phyloP scores from a whole-genome alignment of 2,113 vertebrate species.

The Cyanoramphus novaezelandiae region DNA sequence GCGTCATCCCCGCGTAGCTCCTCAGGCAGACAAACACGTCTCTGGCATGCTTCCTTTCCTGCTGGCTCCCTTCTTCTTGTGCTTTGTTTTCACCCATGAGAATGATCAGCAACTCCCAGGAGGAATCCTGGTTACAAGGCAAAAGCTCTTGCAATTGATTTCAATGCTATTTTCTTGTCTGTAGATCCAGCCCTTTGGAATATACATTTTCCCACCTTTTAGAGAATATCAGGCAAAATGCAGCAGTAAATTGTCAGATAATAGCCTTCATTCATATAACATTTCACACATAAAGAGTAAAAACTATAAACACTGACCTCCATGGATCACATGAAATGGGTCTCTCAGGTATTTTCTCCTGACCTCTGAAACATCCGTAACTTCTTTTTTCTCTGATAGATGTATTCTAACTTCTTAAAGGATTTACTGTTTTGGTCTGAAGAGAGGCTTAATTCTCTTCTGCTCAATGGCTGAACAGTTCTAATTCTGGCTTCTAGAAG shows the following conservation, averaged over 20 bases:
- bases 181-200: conserved; percentile 8
- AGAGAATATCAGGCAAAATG: conserved; percentile 6
- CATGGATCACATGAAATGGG: conserved; percentile 33
- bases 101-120: conserved; percentile 4
- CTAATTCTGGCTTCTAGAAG: background rate
- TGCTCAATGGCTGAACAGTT: background rate
- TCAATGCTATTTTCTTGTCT: background rate
- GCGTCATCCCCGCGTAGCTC: background rate
- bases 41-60: background rate
- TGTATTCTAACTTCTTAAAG: conserved; percentile 14
- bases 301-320: conserved; percentile 37
- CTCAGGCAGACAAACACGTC: background rate
- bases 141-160: background rate
- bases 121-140: background rate
- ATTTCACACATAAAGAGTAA: conserved; percentile 54
- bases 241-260: conserved; percentile 60
- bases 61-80: background rate
- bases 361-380: conserved; percentile 7
- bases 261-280: conserved; percentile 40
- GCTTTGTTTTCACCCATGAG: conserved; percentile 3
- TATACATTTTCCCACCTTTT: background rate
- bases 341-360: conserved; percentile 34
- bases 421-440: background rate
- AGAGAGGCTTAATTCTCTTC: background rate
- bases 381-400: background rate